Evolutionary conservation across 2,797 vertebrate genomes (phyloP).

Genomic region (Setipinna tenuifilis): DNA sequence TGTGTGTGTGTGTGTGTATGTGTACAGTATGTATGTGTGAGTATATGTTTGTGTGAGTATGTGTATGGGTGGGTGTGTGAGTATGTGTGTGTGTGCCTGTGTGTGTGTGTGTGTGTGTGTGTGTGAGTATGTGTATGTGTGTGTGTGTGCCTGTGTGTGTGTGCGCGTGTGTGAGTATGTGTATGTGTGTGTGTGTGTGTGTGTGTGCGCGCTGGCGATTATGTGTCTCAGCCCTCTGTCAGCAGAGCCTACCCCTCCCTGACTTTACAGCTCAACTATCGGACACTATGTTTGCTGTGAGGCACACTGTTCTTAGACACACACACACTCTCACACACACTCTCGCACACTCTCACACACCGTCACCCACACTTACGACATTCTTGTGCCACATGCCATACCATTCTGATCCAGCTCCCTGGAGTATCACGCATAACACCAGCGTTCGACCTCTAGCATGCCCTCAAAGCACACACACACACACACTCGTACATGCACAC

Average conservation of each 20-base stretch:
- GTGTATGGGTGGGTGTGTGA: too few relatives aligned
- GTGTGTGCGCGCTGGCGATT: too few relatives aligned
- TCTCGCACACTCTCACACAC: not conserved
- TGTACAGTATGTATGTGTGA: too few relatives aligned
- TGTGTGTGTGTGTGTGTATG: too few relatives aligned
- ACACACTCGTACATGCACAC: not conserved
- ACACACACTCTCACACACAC: not conserved
- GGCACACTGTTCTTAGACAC: slow-evolving; percentile 24
- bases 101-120: not conserved
- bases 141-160: not conserved
- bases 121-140: not conserved
- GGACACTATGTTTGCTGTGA: not conserved
- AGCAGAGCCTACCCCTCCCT: slow-evolving; percentile 31
- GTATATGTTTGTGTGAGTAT: too few relatives aligned
- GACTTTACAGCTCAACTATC: slow-evolving; percentile 49
- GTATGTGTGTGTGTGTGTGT: not conserved
- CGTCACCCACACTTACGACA: not conserved
- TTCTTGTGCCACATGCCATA: slow-evolving; percentile 19
- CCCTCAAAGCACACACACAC: not conserved
- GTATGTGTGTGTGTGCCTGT: not conserved
- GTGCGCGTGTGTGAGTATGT: not conserved
- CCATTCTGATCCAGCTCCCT: not conserved
- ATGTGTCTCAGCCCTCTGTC: not conserved
- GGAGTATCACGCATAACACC: not conserved
- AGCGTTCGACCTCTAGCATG: not conserved